phyloP scores from a whole-genome alignment of 2,797 vertebrate species.

The Prunella strophiata region DNA sequence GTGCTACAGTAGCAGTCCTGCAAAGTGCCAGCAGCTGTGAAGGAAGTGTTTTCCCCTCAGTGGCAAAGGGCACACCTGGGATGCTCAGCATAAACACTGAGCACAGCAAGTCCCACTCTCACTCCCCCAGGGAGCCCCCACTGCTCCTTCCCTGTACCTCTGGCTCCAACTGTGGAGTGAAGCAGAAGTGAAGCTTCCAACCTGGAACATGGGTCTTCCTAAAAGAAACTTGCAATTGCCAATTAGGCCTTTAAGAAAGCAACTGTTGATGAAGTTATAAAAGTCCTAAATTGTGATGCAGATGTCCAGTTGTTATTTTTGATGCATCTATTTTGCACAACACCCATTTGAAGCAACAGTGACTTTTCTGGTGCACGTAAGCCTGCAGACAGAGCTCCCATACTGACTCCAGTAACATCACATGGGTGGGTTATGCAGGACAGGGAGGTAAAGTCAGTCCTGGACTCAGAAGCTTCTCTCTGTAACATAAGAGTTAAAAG shows the following conservation, averaged over 20 bases:
- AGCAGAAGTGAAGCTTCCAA: neutral
- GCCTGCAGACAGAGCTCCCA: neutral
- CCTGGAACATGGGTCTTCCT: neutral
- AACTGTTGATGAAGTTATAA: neutral
- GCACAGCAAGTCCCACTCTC: neutral
- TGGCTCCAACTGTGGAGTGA: neutral
- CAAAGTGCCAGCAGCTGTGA: neutral
- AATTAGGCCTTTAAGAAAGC: neutral
- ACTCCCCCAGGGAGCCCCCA: rapidly evolving
- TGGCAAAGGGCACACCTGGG: neutral
- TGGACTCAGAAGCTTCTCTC: neutral
- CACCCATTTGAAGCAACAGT: neutral
- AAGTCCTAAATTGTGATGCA: neutral
- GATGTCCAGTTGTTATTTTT: neutral
- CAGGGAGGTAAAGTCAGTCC: neutral
- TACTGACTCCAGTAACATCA: neutral
- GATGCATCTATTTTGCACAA: neutral
- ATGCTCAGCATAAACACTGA: rapidly evolving
- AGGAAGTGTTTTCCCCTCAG: neutral
- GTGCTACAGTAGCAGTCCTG: neutral
- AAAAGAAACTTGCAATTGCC: neutral
- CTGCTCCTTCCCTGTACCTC: neutral
- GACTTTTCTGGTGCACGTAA: neutral
- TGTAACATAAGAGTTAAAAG: neutral
- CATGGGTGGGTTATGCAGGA: rapidly evolving